Evolutionary conservation across 2,888 invertebrate species (phyloP).

Genomic region (Exephanes ischioxanthus): DNA sequence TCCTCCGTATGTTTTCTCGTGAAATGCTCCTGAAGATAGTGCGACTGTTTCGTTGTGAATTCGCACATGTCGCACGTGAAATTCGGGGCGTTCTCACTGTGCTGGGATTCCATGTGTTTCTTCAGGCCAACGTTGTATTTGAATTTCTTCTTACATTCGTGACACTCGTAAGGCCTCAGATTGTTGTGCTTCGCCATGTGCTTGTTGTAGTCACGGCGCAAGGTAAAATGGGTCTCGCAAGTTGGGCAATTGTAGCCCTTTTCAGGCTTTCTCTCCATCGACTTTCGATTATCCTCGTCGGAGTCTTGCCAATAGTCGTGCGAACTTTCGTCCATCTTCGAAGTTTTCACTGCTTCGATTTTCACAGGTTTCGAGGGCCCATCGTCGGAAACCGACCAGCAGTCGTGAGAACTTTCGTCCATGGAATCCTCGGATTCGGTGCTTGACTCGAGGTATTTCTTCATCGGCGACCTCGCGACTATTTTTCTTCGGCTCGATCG

Average conservation of each 20-base stretch:
- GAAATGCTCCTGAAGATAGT: slow-evolving; percentile 64
- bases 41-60: slow-evolving; percentile 63
- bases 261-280: slow-evolving; percentile 2
- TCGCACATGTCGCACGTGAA: slow-evolving; percentile 68
- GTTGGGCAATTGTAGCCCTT: slow-evolving; percentile 57
- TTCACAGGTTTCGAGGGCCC: slow-evolving; percentile 34
- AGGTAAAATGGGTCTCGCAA: slow-evolving; percentile 52
- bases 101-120: slow-evolving; percentile 65
- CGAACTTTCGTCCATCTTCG: slow-evolving; percentile 10
- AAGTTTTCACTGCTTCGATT: not conserved
- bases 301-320: slow-evolving; percentile 23
- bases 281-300: slow-evolving; percentile 15
- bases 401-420: slow-evolving; percentile 57
- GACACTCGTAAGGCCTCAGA: slow-evolving; percentile 66
- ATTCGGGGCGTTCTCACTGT: slow-evolving; percentile 67
- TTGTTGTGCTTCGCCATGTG: slow-evolving; percentile 67
- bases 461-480: slow-evolving; percentile 6
- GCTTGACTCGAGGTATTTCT: slow-evolving; percentile 29
- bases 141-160: slow-evolving; percentile 70
- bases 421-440: slow-evolving; percentile 49
- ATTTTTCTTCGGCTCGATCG: slow-evolving; percentile 34
- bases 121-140: slow-evolving; percentile 68
- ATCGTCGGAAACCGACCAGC: slow-evolving; percentile 44
- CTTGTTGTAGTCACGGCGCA: slow-evolving; percentile 62
- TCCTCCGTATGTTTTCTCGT: slow-evolving; percentile 67